Evolutionary conservation across 1,140 invertebrate genomes (phyloP), one percentile per base, ranked within the genome.

Genomic region (Sycobia sp.): DNA sequence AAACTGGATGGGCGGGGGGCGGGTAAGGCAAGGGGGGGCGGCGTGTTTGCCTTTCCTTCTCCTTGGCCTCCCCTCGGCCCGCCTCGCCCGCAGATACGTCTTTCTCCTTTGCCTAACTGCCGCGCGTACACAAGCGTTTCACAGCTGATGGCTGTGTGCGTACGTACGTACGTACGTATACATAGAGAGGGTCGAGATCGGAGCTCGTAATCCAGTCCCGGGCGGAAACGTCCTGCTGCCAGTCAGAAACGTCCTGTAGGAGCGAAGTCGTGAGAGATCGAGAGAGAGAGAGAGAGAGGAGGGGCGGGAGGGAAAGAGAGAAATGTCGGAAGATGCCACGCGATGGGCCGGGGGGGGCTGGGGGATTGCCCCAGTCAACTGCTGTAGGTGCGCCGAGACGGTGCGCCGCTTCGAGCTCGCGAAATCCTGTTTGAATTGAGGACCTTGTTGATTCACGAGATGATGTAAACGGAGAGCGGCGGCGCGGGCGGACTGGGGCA

Each of bases 371-470:
- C 54, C 11, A 22, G 23, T 56, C 25, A 14, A 34, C 47, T 7
- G 22, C 27, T 44, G 22, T 23, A 32, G 27, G n/a, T n/a, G n/a
- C n/a, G n/a, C n/a, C n/a, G n/a, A n/a, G n/a, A n/a, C n/a, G n/a
- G n/a, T n/a, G n/a, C n/a, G n/a, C n/a, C n/a, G n/a, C n/a, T n/a
- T n/a, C n/a, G n/a, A n/a, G n/a, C 32, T 47, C n/a, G 23, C 18
- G 46, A 49, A 54, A 47, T 55, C 32, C 55, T 29, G 44, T 62
- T 62, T 55, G 60, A 38, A 55, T 55, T 55, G 50, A n/a, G 38
- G 29, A 46, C 38, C 29, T 46, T 47, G 43, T 47, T 25, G 23
- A 43, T 47, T 54, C 38, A 47, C 41, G 16, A 25, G 16, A 27
- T 20, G 50, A 54, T n/a, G 41, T 44, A 61, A 61, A 36, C 20